Evolutionary conservation across 2,888 invertebrate species (phyloP).

Genomic region (Cheilosia vulpina): DNA sequence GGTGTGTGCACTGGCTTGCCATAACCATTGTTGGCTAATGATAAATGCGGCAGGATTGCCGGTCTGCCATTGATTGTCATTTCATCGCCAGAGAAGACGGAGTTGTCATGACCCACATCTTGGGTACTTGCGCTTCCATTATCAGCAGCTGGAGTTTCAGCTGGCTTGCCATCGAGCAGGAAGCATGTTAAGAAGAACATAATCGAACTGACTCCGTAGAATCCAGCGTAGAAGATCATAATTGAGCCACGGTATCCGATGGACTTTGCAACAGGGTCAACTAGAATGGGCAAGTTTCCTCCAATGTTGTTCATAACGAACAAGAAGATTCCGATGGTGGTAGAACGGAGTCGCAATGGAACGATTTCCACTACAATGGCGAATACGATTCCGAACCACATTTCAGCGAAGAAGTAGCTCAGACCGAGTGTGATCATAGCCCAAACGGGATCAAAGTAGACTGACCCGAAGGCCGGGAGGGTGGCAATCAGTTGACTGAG

Average conservation of each 20-base stretch:
- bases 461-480: constrained; percentile 93
- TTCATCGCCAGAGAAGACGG: constrained; percentile 82
- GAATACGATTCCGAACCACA: constrained; percentile 97
- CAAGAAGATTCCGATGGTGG: constrained; percentile 93
- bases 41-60: constrained; percentile 79
- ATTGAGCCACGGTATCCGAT: constrained; percentile 93
- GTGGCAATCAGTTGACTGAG: constrained; percentile 93
- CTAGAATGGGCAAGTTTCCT: constrained; percentile 93
- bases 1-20: constrained; percentile 75
- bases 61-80: constrained; percentile 80
- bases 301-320: constrained; percentile 97
- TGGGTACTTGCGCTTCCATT: constrained; percentile 77
- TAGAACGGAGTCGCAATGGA: constrained; percentile 91
- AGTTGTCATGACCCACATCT: constrained; percentile 82
- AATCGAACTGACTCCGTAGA: constrained; percentile 92
- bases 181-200: constrained; percentile 92
- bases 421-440: constrained; percentile 95
- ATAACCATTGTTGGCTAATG: constrained; percentile 78
- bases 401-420: constrained; percentile 95
- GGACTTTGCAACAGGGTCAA: constrained; percentile 92
- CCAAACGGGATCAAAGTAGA: constrained; percentile 91
- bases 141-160: constrained; percentile 53
- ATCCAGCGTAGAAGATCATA: constrained; percentile 94
- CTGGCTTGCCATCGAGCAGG: constrained; percentile 88
- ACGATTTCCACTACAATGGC: constrained; percentile 95